Evolutionary conservation across 2,113 vertebrate genomes (phyloP), one percentile per base, ranked within the genome.

Genomic region (Dasyurus viverrinus): DNA sequence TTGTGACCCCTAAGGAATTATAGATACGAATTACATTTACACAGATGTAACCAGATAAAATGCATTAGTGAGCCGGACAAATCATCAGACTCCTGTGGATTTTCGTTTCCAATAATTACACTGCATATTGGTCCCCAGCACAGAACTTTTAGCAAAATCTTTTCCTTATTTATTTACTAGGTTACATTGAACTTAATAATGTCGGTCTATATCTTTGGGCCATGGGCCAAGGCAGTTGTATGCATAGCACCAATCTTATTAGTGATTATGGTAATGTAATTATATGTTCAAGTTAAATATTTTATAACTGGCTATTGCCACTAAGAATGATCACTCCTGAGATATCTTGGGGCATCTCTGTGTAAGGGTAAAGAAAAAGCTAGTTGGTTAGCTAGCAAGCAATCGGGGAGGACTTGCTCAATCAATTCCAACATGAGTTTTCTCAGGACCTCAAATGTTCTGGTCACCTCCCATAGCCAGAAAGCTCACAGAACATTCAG

Each of bases 271-370:
- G 96, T 98, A 98, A 98, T 97, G 95, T 96, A 97, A 98, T 98
- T 98, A 98, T 93, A 96, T 97, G 98, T 96, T 98, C 97, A 97
- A 98, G 97, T 98, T 98, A 98, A 98, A 98, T 98, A 98, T 98
- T 98, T 98, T 98, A 98, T 95, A 97, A 98, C n/a, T 95, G 93
- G 48, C 54, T 95, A 53, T 97, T 95, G 97, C 96, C 96, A 98
- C 98, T 94, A 84, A 97, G 94, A 96, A 90, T 94, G 95, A 97
- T 97, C 76, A 96, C 94, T 98, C 76, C 94, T 92, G 76, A n/a
- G 93, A 94, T 95, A 93, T 95, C 95, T 93, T 95, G 95, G 97
- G 48, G 94, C 94, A 97, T 97, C 96, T 90, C 96, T 90, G 68
- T 94, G 93, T 96, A 96, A 52, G 93, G 96, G 97, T 92, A 95